Evolutionary conservation across 2,888 invertebrate species (phyloP), one percentile per base, ranked within the genome.

Genomic region (Drosophila rellima): DNA sequence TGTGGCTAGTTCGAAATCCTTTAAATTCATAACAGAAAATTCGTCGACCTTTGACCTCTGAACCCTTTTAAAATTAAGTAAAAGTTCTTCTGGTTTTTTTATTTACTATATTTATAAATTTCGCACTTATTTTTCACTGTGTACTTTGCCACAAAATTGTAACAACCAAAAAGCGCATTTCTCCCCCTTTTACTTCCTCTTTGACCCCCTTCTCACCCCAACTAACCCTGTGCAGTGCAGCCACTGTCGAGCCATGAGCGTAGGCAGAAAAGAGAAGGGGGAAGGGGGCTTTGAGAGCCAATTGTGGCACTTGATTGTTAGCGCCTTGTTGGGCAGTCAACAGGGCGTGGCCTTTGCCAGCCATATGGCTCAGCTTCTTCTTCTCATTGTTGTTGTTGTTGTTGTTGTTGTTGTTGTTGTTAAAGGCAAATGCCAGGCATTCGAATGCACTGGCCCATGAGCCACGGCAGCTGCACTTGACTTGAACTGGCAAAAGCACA

Each of bases 281-380:
- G 29, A 2, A 33, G 56, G 39, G 13, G 10, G 8, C 23, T 1
- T 1, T 7, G 26, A 26, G 26, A 33, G 18, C 37, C 88, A 89
- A 87, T 82, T 88, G 80, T 76, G 86, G 76, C 83, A 80, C 88
- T 88, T 84, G 83, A 87, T 88, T 76, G 75, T 90, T 87, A 78
- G 76, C 90, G 90, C 68, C 81, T 81, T 86, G 83, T 90, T 90
- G 88, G 82, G 75, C 87, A 73, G 52, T 76, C 83, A 84, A 84
- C 87, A 88, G 75, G 83, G 78, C 78, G 68, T 60, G 80, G 72
- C 39, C 57, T 35, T 35, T 40, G 42, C 51, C 68, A 64, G 78
- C 65, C 79, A 74, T 66, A 62, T 70, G 76, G 75, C 66, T 15
- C 11, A 37, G 33, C 31, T 74, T 54, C 51, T 65, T 45, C 47